Evolutionary conservation across 2,113 vertebrate species (phyloP).

Genomic region (Pholis gunnellus): DNA sequence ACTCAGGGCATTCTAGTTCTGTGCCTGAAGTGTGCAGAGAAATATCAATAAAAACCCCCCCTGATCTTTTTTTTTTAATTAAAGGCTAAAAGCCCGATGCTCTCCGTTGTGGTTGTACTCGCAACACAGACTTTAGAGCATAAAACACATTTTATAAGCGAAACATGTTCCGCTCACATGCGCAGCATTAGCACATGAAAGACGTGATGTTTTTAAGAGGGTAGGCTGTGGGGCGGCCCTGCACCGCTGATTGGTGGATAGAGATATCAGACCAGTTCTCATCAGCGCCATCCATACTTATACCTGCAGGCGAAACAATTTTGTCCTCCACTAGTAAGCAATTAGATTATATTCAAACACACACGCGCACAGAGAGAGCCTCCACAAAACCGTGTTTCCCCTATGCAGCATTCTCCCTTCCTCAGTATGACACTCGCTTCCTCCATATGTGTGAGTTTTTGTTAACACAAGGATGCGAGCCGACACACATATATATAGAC

Average conservation of each 20-base stretch:
- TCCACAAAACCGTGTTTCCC: conserved; percentile 57
- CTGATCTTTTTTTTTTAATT: conserved; percentile 73
- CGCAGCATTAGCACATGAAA: conserved; percentile 21
- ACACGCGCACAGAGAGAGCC: conserved; percentile 55
- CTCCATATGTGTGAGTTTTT: conserved; percentile 77
- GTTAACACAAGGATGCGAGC: conserved; percentile 65
- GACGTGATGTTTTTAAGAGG: conserved; percentile 28
- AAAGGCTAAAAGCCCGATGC: conserved; percentile 58
- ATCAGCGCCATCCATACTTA: conserved; percentile 70
- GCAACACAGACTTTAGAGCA: conserved; percentile 22
- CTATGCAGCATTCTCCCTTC: conserved; percentile 44
- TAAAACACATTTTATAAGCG: not conserved
- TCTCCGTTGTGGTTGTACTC: conserved; percentile 15
- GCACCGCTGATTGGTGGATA: conserved; percentile 69
- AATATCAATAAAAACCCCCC: conserved; percentile 79
- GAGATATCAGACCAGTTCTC: conserved; percentile 79
- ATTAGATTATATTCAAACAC: conserved; percentile 78
- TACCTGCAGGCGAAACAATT: conserved; percentile 74
- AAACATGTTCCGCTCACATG: not conserved
- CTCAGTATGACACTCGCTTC: conserved; percentile 71
- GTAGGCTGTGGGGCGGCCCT: conserved; percentile 50
- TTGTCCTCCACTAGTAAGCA: conserved; percentile 79
- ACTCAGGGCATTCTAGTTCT: conserved; percentile 63
- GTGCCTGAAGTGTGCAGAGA: conserved; percentile 71
- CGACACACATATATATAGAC: conserved; percentile 52